Evolutionary conservation across 2,888 invertebrate genomes (phyloP), one percentile per base, ranked within the genome.

Genomic region (Plusia festucae): DNA sequence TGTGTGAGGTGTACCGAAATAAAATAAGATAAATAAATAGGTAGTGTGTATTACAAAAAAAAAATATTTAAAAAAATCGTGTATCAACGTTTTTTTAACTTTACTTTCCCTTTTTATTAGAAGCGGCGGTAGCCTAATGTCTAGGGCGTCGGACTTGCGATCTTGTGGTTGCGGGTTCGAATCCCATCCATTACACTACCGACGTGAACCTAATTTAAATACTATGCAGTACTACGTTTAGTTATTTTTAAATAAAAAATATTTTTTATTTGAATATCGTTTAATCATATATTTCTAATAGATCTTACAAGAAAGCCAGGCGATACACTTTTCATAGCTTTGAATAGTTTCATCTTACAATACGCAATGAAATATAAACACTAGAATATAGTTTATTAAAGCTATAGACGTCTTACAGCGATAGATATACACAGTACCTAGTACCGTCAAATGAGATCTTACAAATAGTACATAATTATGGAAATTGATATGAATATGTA

Each of bases 241-340:
- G 32, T 6, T 53, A 57, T 49, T 54, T 68, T 55, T 57, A 60
- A 62, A 0, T 68, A 62, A 52, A 68, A n/a, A 53, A 63, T 60
- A 54, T 22, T 1, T 61, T 16, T n/a, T 69, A 70, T 64, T 70
- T 74, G 70, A 69, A 76, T 84, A 83, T 87, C 71, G 73, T 91
- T 89, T 90, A 89, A 87, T 88, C 77, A 85, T 85, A 79, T 85
- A 88, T 84, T 85, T 86, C 86, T 89, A 91, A 85, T 85, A 87
- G 84, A 87, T 85, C 85, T 86, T 88, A 87, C 82, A 85, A 79
- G 83, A 85, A 89, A 90, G 90, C 88, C 84, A 85, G 87, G 88
- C 88, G 85, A 86, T 87, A 87, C 85, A 84, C 78, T 78, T 70
- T 82, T 82, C 64, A 78, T 83, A 70, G 65, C 78, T 55, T 74